Evolutionary conservation across 2,888 invertebrate species (phyloP).

Genomic region (Patella depressa): DNA sequence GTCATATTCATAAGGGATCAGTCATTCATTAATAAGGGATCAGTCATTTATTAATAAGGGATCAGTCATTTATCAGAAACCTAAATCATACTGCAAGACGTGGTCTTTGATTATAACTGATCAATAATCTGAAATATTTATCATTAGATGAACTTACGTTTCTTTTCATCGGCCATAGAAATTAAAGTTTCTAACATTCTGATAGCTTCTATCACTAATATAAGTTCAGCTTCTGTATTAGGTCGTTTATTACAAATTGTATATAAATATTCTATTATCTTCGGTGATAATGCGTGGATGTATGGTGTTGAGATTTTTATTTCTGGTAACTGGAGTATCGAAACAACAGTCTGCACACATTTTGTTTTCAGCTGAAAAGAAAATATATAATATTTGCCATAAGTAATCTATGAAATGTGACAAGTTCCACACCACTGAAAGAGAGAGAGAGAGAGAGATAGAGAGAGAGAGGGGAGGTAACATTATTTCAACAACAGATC

Average conservation of each 20-base stretch:
- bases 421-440: slow-evolving; percentile 44
- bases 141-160: slow-evolving; percentile 77
- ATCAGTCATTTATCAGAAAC: no score
- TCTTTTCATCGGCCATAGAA: slow-evolving; percentile 81
- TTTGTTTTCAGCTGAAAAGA: slow-evolving; percentile 79
- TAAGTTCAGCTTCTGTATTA: slow-evolving; percentile 79
- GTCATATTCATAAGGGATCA: no score
- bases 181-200: slow-evolving; percentile 83
- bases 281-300: slow-evolving; percentile 85
- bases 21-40: no score
- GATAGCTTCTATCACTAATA: slow-evolving; percentile 81
- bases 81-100: no score
- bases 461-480: slow-evolving; percentile 51
- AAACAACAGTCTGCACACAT: slow-evolving; percentile 83
- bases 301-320: slow-evolving; percentile 82
- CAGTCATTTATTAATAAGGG: no score
- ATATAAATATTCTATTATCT: slow-evolving; percentile 83
- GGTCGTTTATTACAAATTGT: slow-evolving; percentile 77
- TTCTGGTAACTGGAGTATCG: slow-evolving; percentile 83
- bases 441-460: slow-evolving; percentile 70
- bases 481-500: no score
- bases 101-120: no score
- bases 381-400: slow-evolving; percentile 14
- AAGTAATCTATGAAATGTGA: slow-evolving; percentile 20
- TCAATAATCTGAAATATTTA: no score